phyloP scores from a whole-genome alignment of 2,797 vertebrate species.

The Podargus strigoides region DNA sequence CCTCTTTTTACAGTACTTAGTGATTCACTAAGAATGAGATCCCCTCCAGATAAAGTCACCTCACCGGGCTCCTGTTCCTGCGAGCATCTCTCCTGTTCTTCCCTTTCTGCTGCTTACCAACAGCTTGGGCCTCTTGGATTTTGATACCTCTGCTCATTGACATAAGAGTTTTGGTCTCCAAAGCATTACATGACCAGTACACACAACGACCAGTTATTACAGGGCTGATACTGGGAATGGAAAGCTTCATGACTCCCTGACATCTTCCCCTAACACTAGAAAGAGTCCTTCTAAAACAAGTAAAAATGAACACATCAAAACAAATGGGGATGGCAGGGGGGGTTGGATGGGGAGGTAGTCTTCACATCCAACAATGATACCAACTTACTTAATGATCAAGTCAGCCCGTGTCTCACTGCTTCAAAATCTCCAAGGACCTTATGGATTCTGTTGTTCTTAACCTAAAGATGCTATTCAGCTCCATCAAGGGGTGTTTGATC shows the following conservation, averaged over 20 bases:
- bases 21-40: not conserved
- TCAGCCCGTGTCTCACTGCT: not conserved
- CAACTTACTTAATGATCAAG: not conserved
- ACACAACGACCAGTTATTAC: not conserved
- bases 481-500: not conserved
- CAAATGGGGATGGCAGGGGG: too few species aligned
- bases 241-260: not conserved
- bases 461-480: not conserved
- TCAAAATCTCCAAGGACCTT: not conserved
- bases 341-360: fast-evolving
- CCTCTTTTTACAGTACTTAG: not conserved
- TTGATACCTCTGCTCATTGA: fast-evolving
- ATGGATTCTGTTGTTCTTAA: not conserved
- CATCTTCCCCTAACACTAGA: not conserved
- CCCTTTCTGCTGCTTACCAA: not conserved
- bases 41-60: not conserved
- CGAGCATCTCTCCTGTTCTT: not conserved
- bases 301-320: not conserved
- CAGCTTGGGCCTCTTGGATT: not conserved
- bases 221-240: not conserved
- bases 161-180: not conserved
- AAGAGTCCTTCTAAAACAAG: not conserved
- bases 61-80: not conserved
- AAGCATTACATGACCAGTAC: not conserved
- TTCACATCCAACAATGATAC: not conserved